Percentiles rank a stretch among this genome's conserved stretches.
Conservation (phyloP, 2,888 invertebrate species). For the Conus canariensis region DNA sequence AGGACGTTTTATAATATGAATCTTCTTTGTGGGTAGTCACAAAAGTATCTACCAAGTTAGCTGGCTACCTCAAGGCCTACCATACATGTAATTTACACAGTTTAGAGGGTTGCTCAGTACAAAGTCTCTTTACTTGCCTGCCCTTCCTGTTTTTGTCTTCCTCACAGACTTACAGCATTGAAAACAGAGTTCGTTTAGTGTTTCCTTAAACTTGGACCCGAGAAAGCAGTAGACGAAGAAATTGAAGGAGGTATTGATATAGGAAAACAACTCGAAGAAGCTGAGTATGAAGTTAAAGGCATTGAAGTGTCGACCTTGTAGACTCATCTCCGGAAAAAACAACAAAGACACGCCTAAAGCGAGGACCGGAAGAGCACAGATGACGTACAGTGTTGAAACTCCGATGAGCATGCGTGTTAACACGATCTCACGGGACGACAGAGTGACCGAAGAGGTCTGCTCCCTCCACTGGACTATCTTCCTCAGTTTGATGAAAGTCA, state of each 20-base stretch:
- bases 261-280: background rate
- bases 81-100: too few relatives aligned
- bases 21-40: too few relatives aligned
- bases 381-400: background rate
- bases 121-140: too few relatives aligned
- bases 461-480: background rate
- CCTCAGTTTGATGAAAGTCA: slow-evolving; percentile 8
- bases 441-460: background rate
- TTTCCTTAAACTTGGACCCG: slow-evolving; percentile 20
- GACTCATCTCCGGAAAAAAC: slow-evolving; percentile 13
- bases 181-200: too few relatives aligned
- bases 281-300: background rate
- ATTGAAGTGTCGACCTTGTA: background rate
- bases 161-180: background rate
- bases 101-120: too few relatives aligned
- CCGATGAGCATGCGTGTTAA: slow-evolving; percentile 19
- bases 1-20: too few relatives aligned
- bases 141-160: background rate
- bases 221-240: slow-evolving; percentile 33
- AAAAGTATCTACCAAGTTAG: too few relatives aligned
- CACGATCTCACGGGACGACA: background rate
- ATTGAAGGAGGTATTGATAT: slow-evolving; percentile 16
- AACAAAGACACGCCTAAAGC: background rate
- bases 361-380: background rate
- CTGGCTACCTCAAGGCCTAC: too few relatives aligned